Percentiles rank a stretch among this genome's conserved stretches.
phyloP scores from a whole-genome alignment of 2,888 invertebrate species.

The Drosophila bunnanda region DNA sequence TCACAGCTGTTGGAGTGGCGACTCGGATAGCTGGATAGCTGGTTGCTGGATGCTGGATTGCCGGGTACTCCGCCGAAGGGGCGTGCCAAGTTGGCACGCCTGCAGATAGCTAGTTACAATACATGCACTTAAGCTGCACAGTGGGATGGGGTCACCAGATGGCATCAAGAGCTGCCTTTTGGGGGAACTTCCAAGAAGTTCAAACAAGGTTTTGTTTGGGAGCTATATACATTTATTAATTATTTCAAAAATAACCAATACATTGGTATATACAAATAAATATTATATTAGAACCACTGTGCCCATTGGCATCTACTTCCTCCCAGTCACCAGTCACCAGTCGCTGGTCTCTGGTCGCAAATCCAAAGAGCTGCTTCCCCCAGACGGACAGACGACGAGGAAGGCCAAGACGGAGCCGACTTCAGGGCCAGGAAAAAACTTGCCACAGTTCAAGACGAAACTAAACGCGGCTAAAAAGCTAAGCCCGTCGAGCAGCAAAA shows the following conservation, averaged over 20 bases:
- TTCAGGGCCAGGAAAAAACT: conserved; percentile 24
- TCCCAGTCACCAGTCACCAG: conserved; percentile 21
- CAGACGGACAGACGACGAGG: conserved; percentile 58
- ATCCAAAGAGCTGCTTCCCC: conserved; percentile 25
- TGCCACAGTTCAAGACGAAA: conserved; percentile 52
- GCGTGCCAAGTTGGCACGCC: conserved; percentile 72
- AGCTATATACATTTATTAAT: neutral
- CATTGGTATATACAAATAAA: neutral
- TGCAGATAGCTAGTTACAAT: conserved; percentile 73
- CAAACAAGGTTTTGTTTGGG: neutral
- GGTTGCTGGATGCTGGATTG: conserved; percentile 14
- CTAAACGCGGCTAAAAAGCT: conserved; percentile 59
- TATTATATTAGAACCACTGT: conserved; percentile 44
- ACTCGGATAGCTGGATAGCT: conserved; percentile 20
- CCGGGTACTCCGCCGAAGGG: conserved; percentile 49
- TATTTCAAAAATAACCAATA: neutral
- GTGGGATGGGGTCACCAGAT: conserved; percentile 14
- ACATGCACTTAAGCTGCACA: conserved; percentile 61
- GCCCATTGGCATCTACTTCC: conserved; percentile 29
- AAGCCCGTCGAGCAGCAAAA: conserved; percentile 26
- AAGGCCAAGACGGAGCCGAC: conserved; percentile 30
- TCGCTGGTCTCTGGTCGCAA: conserved; percentile 9
- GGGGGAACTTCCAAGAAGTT: neutral
- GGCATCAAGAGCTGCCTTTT: neutral
- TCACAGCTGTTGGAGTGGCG: conserved; percentile 52